Conservation (phyloP, 1,140 invertebrate species). For the Phenacoccus solenopsis region DNA sequence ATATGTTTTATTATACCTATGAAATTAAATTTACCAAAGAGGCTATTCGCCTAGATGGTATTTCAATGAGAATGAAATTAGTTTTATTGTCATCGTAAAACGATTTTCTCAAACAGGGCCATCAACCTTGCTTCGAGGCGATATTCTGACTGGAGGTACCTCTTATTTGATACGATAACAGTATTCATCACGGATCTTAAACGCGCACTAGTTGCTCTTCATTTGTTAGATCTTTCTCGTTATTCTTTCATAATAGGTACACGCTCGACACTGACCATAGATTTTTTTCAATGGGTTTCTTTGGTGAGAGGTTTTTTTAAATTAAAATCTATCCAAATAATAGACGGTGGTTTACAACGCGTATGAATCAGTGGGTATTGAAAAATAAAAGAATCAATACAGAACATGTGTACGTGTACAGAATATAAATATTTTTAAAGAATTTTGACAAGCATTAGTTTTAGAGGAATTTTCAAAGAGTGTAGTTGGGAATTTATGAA, state of each 20-base stretch:
- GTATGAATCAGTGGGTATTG: too few species aligned
- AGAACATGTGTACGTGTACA: too few species aligned
- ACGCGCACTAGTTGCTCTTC: slow-evolving; percentile 6
- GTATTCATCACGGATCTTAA: slow-evolving; percentile 3
- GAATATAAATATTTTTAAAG: too few species aligned
- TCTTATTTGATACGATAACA: neutral
- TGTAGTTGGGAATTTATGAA: too few species aligned
- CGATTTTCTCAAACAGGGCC: neutral
- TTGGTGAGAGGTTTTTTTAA: neutral
- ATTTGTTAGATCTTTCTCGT: neutral
- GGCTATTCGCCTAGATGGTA: neutral
- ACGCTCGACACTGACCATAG: neutral
- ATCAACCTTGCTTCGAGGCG: neutral
- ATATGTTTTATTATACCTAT: too few species aligned
- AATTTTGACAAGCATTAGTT: too few species aligned
- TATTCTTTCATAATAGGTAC: neutral
- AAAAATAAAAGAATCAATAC: too few species aligned
- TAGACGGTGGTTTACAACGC: too few species aligned
- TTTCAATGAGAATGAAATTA: neutral
- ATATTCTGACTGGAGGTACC: neutral
- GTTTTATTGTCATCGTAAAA: slow-evolving; percentile 8
- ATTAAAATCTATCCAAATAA: neutral
- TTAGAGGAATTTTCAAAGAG: too few species aligned
- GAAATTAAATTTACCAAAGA: too few species aligned
- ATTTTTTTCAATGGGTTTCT: too few species aligned